These are phyloP conservation scores for Pogoniulus pusillus DNA, from an alignment of 2,797 vertebrate species.

Conservation along the genomic window DNA sequence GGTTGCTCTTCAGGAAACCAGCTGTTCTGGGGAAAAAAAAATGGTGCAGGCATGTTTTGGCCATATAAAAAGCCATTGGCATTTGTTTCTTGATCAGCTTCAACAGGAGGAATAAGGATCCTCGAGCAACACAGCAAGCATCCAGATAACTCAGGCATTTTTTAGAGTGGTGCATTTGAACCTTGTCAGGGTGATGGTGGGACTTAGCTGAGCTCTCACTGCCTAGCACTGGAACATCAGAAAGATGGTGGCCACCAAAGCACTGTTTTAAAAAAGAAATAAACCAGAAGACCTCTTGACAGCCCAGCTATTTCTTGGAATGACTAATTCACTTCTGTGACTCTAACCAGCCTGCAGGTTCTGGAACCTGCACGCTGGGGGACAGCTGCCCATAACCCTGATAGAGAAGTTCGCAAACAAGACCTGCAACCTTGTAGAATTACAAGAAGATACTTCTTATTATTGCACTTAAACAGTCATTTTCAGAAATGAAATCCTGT, in stretches of 20 bases:
- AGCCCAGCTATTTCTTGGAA: neutral
- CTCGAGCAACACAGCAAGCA: neutral
- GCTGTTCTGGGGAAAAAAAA: neutral
- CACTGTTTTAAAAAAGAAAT: neutral
- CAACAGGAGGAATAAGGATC: neutral
- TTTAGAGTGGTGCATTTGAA: neutral
- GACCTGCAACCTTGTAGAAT: neutral
- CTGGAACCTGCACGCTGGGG: neutral
- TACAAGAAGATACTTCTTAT: too few species aligned
- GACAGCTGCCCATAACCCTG: neutral
- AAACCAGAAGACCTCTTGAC: neutral
- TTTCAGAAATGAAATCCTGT: neutral
- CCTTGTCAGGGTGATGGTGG: neutral
- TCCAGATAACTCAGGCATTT: accelerated
- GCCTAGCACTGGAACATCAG: neutral
- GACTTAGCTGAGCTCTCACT: neutral
- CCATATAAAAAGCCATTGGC: neutral
- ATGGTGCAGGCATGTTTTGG: neutral
- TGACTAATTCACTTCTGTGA: neutral
- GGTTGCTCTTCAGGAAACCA: neutral
- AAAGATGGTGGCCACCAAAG: neutral
- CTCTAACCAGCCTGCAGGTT: neutral
- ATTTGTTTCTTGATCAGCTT: neutral
- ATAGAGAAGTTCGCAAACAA: neutral
- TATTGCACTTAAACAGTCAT: neutral